A percentile compares a stretch with the other conserved stretches of the same genome.
Conservation (phyloP, 2,888 invertebrate genomes). For the Hartigia nigra region DNA sequence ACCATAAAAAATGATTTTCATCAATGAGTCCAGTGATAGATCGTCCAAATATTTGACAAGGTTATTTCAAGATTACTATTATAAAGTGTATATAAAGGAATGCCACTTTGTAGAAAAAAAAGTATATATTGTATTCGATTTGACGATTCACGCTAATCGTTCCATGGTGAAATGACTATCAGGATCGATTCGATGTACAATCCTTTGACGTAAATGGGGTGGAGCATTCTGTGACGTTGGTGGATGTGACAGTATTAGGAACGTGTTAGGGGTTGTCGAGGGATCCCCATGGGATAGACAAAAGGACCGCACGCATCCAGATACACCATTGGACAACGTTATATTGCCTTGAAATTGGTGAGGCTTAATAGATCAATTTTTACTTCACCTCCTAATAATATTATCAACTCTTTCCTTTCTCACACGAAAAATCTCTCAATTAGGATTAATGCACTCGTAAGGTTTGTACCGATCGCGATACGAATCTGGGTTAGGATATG, state of each 20-base stretch:
- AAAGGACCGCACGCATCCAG: constrained; percentile 62
- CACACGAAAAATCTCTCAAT: not conserved
- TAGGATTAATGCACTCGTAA: not conserved
- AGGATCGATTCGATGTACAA: constrained; percentile 36
- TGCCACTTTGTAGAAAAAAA: not conserved
- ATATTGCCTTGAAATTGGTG: constrained; percentile 50
- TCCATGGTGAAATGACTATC: constrained; percentile 50
- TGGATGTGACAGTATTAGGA: constrained; percentile 56
- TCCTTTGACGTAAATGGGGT: constrained; percentile 30
- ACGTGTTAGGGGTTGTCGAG: constrained; percentile 61
- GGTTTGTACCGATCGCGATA: not conserved
- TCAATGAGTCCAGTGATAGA: not conserved
- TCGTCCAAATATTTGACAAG: not conserved
- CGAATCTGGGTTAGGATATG: not conserved
- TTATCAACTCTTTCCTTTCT: not conserved
- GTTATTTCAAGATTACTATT: too few species aligned
- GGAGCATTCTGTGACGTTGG: constrained; percentile 22
- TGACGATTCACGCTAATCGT: constrained; percentile 56
- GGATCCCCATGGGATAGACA: constrained; percentile 57
- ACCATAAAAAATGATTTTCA: not conserved
- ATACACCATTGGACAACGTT: constrained; percentile 59
- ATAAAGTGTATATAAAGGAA: not conserved
- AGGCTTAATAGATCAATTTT: constrained; percentile 22
- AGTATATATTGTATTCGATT: constrained; percentile 38
- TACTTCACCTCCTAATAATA: constrained; percentile 11